Percentiles rank a stretch among this genome's conserved stretches.
These are phyloP conservation scores for Caenorhabditis afra DNA, from an alignment of 2,888 invertebrate species.

Conservation along the genomic window DNA sequence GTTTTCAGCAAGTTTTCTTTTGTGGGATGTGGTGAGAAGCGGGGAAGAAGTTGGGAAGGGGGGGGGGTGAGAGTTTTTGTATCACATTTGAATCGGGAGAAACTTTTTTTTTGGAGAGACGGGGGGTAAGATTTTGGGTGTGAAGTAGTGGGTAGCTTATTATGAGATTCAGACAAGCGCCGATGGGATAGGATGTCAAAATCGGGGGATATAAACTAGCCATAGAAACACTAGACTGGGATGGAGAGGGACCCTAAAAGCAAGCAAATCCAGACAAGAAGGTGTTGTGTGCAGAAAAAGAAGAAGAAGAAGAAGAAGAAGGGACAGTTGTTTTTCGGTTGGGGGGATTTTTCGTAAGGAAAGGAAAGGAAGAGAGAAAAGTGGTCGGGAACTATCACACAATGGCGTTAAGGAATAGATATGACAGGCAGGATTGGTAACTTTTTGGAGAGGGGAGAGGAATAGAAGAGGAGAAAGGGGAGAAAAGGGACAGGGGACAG, in stretches of 20 bases:
- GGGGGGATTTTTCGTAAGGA: too few species aligned
- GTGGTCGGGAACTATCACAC: slow-evolving; percentile 26
- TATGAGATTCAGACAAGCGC: not conserved
- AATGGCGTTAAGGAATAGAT: slow-evolving; percentile 10
- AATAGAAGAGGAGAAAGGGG: not conserved
- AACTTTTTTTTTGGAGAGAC: too few species aligned
- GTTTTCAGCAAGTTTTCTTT: not conserved
- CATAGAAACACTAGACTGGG: not conserved
- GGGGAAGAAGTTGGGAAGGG: not conserved
- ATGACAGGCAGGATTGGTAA: slow-evolving; percentile 14
- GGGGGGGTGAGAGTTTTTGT: not conserved
- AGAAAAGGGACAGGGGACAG: not conserved
- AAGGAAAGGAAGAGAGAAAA: not conserved
- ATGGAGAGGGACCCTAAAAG: not conserved
- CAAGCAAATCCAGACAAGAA: not conserved
- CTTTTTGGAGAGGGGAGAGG: not conserved
- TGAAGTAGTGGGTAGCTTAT: too few species aligned
- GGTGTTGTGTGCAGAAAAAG: not conserved
- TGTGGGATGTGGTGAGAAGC: not conserved
- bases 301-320: not conserved
- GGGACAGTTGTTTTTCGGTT: not conserved
- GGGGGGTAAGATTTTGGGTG: not conserved
- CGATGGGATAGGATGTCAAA: not conserved
- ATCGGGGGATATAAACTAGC: not conserved
- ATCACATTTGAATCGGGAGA: slow-evolving; percentile 3